A percentile compares a stretch with the other conserved stretches of the same genome.
Conservation (phyloP, 2,113 vertebrate species). For the Saguinus midas region DNA sequence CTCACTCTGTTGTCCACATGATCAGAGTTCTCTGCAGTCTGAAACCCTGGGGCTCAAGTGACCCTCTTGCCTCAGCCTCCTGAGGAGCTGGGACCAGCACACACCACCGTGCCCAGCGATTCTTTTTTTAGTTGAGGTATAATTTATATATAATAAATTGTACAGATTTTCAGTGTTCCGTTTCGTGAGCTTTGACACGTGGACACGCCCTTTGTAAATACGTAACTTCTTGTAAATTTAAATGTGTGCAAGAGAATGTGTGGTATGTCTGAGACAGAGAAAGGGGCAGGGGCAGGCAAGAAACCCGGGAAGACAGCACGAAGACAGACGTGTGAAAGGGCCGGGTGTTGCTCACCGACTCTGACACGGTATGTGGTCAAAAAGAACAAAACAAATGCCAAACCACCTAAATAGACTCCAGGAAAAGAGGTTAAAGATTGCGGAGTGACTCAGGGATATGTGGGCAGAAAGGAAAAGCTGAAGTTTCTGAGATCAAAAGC, state of each 20-base stretch:
- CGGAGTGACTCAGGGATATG: not conserved
- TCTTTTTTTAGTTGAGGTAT: not conserved
- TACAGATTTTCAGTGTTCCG: not conserved
- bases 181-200: not conserved
- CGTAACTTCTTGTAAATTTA: not conserved
- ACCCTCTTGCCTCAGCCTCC: too few relatives aligned
- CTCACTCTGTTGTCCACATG: too few relatives aligned
- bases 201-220: not conserved
- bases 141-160: not conserved
- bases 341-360: not conserved
- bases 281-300: not conserved
- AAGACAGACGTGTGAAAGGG: not conserved
- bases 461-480: not conserved
- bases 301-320: not conserved
- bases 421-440: not conserved
- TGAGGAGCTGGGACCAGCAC: too few relatives aligned
- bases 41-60: too few relatives aligned
- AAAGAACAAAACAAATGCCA: slow-evolving; percentile 22
- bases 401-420: not conserved
- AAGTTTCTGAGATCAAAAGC: not conserved
- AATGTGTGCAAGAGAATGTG: not conserved
- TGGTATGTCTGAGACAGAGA: not conserved
- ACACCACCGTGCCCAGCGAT: too few relatives aligned
- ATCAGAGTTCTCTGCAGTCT: too few relatives aligned
- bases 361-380: not conserved